Base-by-base conservation (phyloP, 1,140 invertebrate genomes). In the Drosophila mauritiana region DNA sequence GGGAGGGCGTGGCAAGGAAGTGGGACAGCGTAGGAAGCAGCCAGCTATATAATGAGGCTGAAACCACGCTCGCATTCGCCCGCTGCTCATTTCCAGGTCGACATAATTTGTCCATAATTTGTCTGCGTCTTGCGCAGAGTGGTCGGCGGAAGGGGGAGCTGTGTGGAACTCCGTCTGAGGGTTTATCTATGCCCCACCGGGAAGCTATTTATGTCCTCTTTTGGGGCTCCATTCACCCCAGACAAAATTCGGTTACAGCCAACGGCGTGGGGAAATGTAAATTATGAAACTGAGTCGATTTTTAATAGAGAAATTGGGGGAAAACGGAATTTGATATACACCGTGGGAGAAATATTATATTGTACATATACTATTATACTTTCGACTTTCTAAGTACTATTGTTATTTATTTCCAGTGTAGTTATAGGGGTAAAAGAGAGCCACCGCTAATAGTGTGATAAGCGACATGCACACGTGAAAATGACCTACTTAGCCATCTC, bases 61-160 rank as follows among this genome's bases (percentile, higher is more conserved):
- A 69, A 75, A 59, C 73, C 63, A 56, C 58, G 78, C 65, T 69
- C 72, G 80, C 64, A 65, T 43, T 68, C 15, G 59, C 64, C 72
- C 72, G 80, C 78, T 89, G 84, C 83, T 88, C 84, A 89, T 88
- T 88, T 88, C 84, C 83, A 88, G 83, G 83, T 88, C 83, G 83
- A 69, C 80, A 70, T 88, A 88, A 88, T 88, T 88, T 88, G 83
- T 88, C 84, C 80, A 89, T 89, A 88, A 88, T 88, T 88, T 88
- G 83, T 88, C 83, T 89, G 67, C 83, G 79, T 72, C 80, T 88
- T 89, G 20, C 48, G 55, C 15, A 20, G 34, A 13, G 31, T 31
- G 22, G n/a, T 27, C 45, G 36, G 2, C 1, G 10, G 13, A n/a
- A 10, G 17, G 52, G 36, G 13, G 4, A 2, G 13, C 3, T 11